Conservation (phyloP, 2,797 vertebrate species). For the Gymnocypris eckloni region DNA sequence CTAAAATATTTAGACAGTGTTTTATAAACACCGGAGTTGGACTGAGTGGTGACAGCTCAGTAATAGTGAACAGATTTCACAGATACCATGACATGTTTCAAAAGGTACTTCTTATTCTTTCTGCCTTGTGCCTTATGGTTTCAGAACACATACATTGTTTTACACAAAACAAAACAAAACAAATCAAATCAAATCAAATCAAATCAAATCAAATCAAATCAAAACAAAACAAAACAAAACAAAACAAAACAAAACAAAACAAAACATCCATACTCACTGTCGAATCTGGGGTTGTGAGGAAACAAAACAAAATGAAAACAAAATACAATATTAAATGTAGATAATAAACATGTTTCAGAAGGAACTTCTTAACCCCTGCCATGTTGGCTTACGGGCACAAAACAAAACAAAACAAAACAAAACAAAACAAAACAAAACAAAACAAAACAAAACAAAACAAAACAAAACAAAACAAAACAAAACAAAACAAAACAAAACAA, state of each 20-base stretch:
- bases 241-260: background rate
- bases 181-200: background rate
- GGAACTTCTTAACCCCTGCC: background rate
- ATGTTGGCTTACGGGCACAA: background rate
- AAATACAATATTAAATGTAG: background rate
- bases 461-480: background rate
- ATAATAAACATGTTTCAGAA: background rate
- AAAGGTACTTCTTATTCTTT: background rate
- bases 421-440: background rate
- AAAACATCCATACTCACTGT: background rate
- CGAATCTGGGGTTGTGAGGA: background rate
- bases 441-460: background rate
- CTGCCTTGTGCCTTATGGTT: background rate
- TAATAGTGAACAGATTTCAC: constrained; percentile 14
- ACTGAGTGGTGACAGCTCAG: constrained; percentile 1
- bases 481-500: background rate
- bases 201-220: no score
- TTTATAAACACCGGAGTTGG: constrained; percentile 21
- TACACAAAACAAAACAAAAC: background rate
- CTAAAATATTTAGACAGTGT: constrained; percentile 53
- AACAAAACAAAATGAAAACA: background rate
- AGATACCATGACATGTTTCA: background rate
- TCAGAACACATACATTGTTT: background rate
- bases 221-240: background rate
- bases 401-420: background rate